A percentile compares a stretch with the other conserved stretches of the same genome.
Conservation (phyloP, 2,797 vertebrate species). For the Ctenosaura bakeri region DNA sequence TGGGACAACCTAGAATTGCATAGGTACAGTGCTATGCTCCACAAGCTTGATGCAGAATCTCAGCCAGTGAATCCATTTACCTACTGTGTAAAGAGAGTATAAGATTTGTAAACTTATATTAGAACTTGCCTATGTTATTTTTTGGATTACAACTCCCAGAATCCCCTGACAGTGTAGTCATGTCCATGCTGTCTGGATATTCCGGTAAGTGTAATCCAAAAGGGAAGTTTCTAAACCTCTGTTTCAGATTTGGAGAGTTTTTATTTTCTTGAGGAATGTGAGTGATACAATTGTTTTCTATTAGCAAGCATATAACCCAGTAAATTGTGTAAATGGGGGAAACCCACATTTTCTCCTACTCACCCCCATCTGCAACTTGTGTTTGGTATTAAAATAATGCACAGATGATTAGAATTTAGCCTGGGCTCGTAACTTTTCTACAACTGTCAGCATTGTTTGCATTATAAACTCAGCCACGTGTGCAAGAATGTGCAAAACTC, state of each 20-base stretch:
- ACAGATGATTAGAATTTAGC: constrained; percentile 14
- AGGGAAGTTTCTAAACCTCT: too few species aligned
- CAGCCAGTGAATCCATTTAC: background rate
- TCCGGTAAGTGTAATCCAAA: too few species aligned
- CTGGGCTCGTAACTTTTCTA: background rate
- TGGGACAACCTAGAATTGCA: too few species aligned
- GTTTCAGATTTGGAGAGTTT: background rate
- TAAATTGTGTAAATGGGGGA: background rate
- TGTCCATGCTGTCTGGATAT: too few species aligned
- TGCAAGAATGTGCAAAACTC: background rate
- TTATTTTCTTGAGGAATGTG: background rate
- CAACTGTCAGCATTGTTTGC: background rate
- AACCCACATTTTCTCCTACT: background rate
- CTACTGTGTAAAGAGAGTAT: background rate
- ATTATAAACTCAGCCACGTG: background rate
- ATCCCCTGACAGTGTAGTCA: too few species aligned
- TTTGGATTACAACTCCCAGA: too few species aligned
- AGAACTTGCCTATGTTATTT: too few species aligned
- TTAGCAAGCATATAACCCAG: background rate
- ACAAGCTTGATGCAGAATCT: too few species aligned
- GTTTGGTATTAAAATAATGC: constrained; percentile 2
- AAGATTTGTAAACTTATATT: background rate
- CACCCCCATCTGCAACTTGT: constrained; percentile 4
- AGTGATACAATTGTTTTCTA: background rate
- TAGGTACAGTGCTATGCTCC: too few species aligned